These are phyloP conservation scores for Stictocephala bisonia DNA, from an alignment of 2,888 invertebrate genomes.

Conservation along the genomic window DNA sequence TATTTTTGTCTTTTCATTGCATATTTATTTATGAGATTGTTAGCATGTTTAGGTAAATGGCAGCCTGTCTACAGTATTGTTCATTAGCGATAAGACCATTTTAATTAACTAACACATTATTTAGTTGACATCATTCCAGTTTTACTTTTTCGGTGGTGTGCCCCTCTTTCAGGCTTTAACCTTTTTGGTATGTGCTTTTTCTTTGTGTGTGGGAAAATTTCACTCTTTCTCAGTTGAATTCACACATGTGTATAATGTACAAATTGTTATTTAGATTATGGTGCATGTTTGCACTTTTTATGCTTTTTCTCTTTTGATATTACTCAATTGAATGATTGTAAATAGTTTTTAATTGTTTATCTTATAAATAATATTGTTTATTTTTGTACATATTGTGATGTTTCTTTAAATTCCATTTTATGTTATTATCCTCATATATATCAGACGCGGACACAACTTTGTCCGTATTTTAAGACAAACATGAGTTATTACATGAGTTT, in stretches of 20 bases:
- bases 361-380: slow-evolving; percentile 21
- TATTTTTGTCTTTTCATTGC: too few relatives aligned
- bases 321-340: not conserved
- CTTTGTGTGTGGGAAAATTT: slow-evolving; percentile 7
- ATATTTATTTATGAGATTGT: too few relatives aligned
- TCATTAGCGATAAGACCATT: slow-evolving; percentile 41
- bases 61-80: slow-evolving; percentile 43
- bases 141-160: slow-evolving; percentile 16
- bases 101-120: slow-evolving; percentile 17
- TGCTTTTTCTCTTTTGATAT: too few relatives aligned
- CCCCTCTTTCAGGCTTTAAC: slow-evolving; percentile 25
- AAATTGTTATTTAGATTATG: slow-evolving; percentile 5
- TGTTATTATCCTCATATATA: too few relatives aligned
- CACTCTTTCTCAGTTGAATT: not conserved
- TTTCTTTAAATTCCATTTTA: not conserved
- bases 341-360: not conserved
- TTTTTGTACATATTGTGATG: not conserved
- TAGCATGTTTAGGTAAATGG: not conserved
- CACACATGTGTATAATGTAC: slow-evolving; percentile 21
- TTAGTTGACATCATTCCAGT: not conserved
- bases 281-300: not conserved
- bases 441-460: too few relatives aligned
- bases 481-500: too few relatives aligned
- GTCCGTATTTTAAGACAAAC: too few relatives aligned
- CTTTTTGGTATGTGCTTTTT: slow-evolving; percentile 34